phyloP scores from a whole-genome alignment of 2,113 vertebrate species.

The Theristicus caerulescens region DNA sequence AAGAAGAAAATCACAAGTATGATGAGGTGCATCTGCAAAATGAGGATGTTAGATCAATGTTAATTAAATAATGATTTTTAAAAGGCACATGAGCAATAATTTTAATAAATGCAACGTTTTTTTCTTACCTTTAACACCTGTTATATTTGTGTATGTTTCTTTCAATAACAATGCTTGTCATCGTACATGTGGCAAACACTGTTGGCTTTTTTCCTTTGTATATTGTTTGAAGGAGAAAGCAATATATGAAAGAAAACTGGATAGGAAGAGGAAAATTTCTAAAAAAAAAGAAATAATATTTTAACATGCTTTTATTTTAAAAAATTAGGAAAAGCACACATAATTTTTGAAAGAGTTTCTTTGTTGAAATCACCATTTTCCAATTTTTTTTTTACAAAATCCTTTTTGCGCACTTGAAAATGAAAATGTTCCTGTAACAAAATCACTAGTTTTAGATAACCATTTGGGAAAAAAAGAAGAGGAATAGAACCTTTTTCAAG shows the following conservation, averaged over 20 bases:
- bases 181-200: background rate
- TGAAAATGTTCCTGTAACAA: background rate
- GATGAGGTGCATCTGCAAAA: background rate
- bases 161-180: background rate
- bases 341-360: background rate
- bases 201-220: background rate
- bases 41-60: background rate
- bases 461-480: background rate
- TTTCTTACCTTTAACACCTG: background rate
- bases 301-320: background rate
- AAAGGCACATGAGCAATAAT: background rate
- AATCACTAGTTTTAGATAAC: background rate
- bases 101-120: background rate
- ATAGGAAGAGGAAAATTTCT: background rate
- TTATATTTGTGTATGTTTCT: background rate
- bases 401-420: background rate
- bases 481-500: background rate
- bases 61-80: slow-evolving; percentile 3
- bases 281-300: background rate
- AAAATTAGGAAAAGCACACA: background rate
- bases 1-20: background rate
- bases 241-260: background rate
- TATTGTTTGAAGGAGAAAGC: background rate
- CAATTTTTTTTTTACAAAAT: background rate
- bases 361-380: background rate